Evolutionary conservation across 2,113 vertebrate genomes (phyloP), one percentile per base, ranked within the genome.

Genomic region (Pyrgilauda ruficollis): DNA sequence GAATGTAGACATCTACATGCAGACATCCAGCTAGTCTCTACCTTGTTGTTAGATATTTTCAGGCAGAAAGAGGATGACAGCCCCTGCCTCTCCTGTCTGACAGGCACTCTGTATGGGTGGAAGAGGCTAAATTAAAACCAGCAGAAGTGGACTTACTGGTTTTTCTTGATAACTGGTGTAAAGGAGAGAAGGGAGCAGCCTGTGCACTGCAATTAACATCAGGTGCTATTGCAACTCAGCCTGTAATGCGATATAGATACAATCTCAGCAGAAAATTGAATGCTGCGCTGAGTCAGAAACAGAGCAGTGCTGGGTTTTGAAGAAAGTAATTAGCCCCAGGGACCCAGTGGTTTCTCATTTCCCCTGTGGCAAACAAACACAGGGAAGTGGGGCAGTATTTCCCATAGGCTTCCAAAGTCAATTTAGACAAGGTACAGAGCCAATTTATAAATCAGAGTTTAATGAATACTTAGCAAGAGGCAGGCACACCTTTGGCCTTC

Each of bases 161-260:
- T 97, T 97, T 97, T 96, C 97, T 91, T 96, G 95, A 93, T 96
- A 92, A 84, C 93, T 94, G 80, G 58, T 84, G 55, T 69, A 92
- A 86, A 96, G 82, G 74, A 93, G 88, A 89, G 85, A 84, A 93
- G 82, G 94, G 89, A 97, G 91, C 92, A 95, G 96, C 67, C 89
- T 95, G 62, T 87, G 81, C 64, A 44, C 56, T 93, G 84, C 94
- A 96, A 94, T 96, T 96, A 94, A 94, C 84, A 72, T 80, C 0
- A 24, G 91, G 52, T 92, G 68, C 90, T 95, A 94, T 96, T 94
- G 95, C 88, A 93, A 47, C 95, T 93, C 86, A 61, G 64, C 92
- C 89, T 91, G 81, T 94, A 94, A 95, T 88, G 82, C 4, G 63
- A 95, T 94, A 92, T 6, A 96, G 95, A 97, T 97, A 94, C 64